Evolutionary conservation across 2,888 invertebrate species (phyloP).

Genomic region (Bhutanitis thaidina): DNA sequence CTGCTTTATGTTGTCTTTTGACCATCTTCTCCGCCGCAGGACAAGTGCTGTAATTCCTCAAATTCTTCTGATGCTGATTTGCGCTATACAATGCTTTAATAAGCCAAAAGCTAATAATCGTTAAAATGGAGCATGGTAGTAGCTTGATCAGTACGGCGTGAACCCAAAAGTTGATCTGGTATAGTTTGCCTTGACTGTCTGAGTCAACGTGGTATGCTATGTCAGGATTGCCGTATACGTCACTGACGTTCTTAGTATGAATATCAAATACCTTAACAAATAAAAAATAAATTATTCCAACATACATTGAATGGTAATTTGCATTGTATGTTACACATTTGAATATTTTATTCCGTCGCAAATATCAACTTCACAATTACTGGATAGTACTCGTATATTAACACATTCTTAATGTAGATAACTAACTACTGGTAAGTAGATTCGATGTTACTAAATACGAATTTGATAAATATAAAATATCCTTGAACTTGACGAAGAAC

Average conservation of each 20-base stretch:
- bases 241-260: conserved; percentile 71
- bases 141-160: conserved; percentile 90
- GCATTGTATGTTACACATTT: conserved; percentile 10
- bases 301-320: conserved; percentile 16
- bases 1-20: conserved; percentile 64
- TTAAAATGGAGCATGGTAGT: conserved; percentile 88
- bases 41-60: conserved; percentile 68
- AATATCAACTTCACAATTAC: not conserved
- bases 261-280: conserved; percentile 63
- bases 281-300: not conserved
- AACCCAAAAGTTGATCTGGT: conserved; percentile 88
- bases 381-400: not conserved
- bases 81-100: conserved; percentile 86
- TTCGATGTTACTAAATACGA: too few relatives aligned
- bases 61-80: conserved; percentile 83
- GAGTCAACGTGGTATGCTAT: conserved; percentile 75
- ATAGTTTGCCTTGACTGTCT: conserved; percentile 79
- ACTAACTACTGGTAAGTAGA: too few relatives aligned
- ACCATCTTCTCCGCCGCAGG: conserved; percentile 58
- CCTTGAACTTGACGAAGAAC: too few relatives aligned
- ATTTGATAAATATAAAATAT: too few relatives aligned
- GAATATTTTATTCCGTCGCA: not conserved
- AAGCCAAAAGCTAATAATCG: conserved; percentile 85
- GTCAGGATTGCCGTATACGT: conserved; percentile 66
- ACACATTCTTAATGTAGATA: too few relatives aligned